These are phyloP conservation scores for Hestina assimilis DNA, from an alignment of 1,140 invertebrate genomes.

Conservation along the genomic window DNA sequence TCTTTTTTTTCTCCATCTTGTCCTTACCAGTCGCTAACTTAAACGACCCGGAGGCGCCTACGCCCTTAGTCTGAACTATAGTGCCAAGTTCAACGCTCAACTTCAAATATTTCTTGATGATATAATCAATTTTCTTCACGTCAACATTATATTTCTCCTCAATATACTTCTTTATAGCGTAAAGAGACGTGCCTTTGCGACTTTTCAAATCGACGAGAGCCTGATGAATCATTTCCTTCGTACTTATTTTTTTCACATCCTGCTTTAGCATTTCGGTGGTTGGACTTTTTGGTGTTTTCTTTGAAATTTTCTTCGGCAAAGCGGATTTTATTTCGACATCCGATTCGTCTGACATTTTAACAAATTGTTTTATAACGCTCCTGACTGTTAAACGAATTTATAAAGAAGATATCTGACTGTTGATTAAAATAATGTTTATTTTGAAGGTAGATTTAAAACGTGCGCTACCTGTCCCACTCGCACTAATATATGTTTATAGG, in stretches of 20 bases:
- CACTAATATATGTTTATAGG: too few relatives aligned
- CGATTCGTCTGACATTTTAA: constrained; percentile 44
- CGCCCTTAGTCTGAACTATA: constrained; percentile 53
- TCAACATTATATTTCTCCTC: constrained; percentile 49
- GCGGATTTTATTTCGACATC: constrained; percentile 40
- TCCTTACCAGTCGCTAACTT: constrained; percentile 42
- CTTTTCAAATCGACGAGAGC: constrained; percentile 49
- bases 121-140: constrained; percentile 49
- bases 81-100: constrained; percentile 44
- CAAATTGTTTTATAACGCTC: too few relatives aligned
- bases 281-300: constrained; percentile 40
- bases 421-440: too few relatives aligned
- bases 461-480: too few relatives aligned
- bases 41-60: constrained; percentile 61
- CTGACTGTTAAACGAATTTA: too few relatives aligned
- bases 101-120: constrained; percentile 59
- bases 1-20: constrained; percentile 31
- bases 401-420: too few relatives aligned
- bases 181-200: constrained; percentile 56
- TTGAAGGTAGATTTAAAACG: too few relatives aligned
- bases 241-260: constrained; percentile 46
- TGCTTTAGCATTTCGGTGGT: constrained; percentile 30
- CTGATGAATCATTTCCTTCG: constrained; percentile 54
- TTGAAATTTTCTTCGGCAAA: constrained; percentile 31
- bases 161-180: constrained; percentile 64